Base-by-base conservation (phyloP, 2,888 invertebrate species). In the Lasiommata megera region DNA sequence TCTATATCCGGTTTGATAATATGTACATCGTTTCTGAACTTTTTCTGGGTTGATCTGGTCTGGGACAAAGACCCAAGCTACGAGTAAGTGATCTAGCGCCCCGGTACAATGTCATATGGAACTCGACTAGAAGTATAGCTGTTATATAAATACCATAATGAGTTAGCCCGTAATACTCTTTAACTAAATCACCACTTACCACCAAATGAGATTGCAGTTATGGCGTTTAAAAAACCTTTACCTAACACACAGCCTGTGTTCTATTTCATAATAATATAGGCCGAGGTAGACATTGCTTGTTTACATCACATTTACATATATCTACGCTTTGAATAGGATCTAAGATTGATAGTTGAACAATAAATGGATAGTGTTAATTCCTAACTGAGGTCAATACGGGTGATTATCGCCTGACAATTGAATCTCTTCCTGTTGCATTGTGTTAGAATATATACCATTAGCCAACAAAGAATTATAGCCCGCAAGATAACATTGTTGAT, bases 341-440 rank as follows among this genome's bases (percentile, higher is more conserved):
- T 54, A 12, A 28, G n/a, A 54, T 59, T 62, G 38, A 50, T 50
- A 40, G 34, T 54, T 46, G 16, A 55, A 60, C 52, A 58, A 61
- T 63, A 60, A 52, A 52, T 54, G 41, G 46, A 31, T 46, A 58
- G 60, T 56, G 54, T 48, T 58, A 53, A 65, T 62, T 56, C 55
- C 44, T 52, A 37, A 8, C 50, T 62, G 46, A 65, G 65, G 62
- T 60, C 61, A 53, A 53, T 57, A 57, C 37, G 53, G 60, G 54
- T 48, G 60, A 61, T 63, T 64, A 65, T 58, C 56, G 60, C 61
- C 54, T 64, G 59, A 64, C 63, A 64, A 64, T 63, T 58, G 61
- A 55, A 59, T 62, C 59, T 56, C 67, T 67, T 63, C 64, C 64
- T 57, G 58, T 58, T 56, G 54, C 61, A 66, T 66, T 67, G 67